Percentiles rank a stretch among this genome's conserved stretches.
phyloP scores from a whole-genome alignment of 2,113 vertebrate genomes.

The Lycaon pictus region DNA sequence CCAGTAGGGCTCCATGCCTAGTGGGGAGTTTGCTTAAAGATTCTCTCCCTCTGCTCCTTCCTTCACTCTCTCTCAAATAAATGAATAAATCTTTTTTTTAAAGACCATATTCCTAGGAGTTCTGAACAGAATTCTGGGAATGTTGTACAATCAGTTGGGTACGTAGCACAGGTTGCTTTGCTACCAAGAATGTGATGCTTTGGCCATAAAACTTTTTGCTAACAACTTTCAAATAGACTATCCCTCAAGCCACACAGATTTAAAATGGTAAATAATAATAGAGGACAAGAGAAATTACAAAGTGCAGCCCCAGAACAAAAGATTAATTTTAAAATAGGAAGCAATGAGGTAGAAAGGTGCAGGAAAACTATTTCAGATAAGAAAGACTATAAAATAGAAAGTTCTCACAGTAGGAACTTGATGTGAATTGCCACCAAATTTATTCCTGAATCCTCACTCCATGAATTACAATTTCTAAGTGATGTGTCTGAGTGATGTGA shows the following conservation, averaged over 20 bases:
- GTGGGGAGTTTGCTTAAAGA: background rate
- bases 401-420: background rate
- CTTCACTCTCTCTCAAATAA: background rate
- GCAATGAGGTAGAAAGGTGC: background rate
- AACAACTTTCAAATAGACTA: background rate
- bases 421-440: background rate
- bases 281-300: slow-evolving; percentile 41
- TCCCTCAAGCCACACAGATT: background rate
- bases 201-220: background rate
- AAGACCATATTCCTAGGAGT: background rate
- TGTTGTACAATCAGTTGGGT: background rate
- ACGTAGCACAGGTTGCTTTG: background rate
- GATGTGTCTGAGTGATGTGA: background rate
- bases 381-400: background rate
- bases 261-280: slow-evolving; percentile 20
- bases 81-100: background rate
- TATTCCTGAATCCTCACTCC: background rate
- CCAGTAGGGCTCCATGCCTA: background rate
- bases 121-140: background rate
- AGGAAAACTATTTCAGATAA: background rate
- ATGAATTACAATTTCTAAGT: slow-evolving; percentile 28
- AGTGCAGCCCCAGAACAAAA: background rate
- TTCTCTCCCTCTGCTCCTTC: background rate
- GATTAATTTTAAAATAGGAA: slow-evolving; percentile 14
- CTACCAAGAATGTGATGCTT: background rate